A percentile compares a stretch with the other conserved stretches of the same genome.
Evolutionary conservation across 2,797 vertebrate genomes (phyloP).

Genomic region (Momotus momota): DNA sequence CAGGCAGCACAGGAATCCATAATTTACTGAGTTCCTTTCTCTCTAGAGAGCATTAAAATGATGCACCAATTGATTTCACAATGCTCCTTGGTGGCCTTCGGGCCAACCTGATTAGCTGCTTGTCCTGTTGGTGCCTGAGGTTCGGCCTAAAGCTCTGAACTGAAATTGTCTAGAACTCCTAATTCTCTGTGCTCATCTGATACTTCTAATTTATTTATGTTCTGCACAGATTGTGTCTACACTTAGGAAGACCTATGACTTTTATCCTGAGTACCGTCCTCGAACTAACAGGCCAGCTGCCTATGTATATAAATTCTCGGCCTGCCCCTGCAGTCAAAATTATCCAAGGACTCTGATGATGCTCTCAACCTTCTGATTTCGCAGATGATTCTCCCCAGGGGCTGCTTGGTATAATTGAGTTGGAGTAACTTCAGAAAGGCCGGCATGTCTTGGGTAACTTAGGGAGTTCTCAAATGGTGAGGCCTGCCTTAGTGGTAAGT

Average conservation of each 20-base stretch:
- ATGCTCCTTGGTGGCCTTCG: background rate
- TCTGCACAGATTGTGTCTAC: constrained; percentile 1
- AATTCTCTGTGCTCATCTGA: background rate
- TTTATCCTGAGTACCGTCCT: background rate
- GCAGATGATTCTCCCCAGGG: background rate
- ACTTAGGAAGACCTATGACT: background rate
- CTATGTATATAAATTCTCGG: background rate
- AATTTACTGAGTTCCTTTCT: constrained; percentile 6
- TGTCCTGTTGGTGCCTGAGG: background rate
- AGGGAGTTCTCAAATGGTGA: background rate
- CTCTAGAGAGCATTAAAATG: background rate
- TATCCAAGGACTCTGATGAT: background rate
- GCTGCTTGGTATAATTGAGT: background rate
- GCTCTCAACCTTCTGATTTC: background rate
- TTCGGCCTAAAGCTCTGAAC: background rate
- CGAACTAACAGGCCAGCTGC: accelerated
- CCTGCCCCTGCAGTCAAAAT: background rate
- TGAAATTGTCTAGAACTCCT: background rate
- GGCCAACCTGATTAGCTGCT: background rate
- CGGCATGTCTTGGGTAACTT: background rate
- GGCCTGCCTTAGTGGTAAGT: background rate
- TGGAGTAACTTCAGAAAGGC: background rate
- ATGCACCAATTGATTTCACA: background rate
- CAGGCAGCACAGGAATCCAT: background rate
- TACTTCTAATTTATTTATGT: background rate